A percentile compares a stretch with the other conserved stretches of the same genome.
phyloP scores from a whole-genome alignment of 2,888 invertebrate species.

The Gasteruption jaculator region DNA sequence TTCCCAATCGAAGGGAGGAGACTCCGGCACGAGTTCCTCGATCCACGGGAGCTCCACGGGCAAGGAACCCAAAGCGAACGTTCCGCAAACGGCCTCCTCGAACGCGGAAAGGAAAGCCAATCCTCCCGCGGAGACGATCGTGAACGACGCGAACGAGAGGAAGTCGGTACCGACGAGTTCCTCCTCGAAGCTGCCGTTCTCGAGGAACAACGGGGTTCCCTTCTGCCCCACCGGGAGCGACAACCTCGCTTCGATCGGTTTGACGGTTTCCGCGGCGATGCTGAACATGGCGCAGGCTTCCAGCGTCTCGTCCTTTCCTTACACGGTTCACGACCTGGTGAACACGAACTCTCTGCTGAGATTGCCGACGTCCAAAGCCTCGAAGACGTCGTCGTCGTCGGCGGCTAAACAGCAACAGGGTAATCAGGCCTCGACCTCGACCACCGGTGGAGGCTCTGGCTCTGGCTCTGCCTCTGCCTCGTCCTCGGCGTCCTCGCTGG shows the following conservation, averaged over 20 bases:
- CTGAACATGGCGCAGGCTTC: conserved; percentile 20
- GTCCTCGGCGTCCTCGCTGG: conserved; percentile 19
- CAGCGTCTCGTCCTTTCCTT: conserved; percentile 28
- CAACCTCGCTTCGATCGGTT: conserved; percentile 29
- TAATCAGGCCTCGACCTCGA: conserved; percentile 5
- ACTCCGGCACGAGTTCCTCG: neutral
- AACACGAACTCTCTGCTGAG: conserved; percentile 29
- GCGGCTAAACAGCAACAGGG: conserved; percentile 21
- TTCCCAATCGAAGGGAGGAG: conserved; percentile 3
- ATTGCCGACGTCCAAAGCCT: conserved; percentile 21
- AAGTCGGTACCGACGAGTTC: too few species aligned
- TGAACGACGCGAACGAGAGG: conserved; percentile 8
- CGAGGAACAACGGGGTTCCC: too few species aligned
- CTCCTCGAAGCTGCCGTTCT: too few species aligned
- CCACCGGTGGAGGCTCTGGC: too few species aligned
- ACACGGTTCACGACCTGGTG: conserved; percentile 34
- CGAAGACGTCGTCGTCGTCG: conserved; percentile 22
- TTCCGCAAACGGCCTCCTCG: neutral
- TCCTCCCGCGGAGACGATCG: neutral
- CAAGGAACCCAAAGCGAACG: too few species aligned
- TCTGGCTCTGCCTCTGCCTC: too few species aligned
- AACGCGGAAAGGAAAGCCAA: neutral
- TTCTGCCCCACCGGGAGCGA: conserved; percentile 29
- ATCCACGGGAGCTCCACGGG: too few species aligned
- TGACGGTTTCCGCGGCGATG: conserved; percentile 34